These are phyloP conservation scores for Sycophila texana DNA, from an alignment of 2,888 invertebrate species.

Conservation along the genomic window DNA sequence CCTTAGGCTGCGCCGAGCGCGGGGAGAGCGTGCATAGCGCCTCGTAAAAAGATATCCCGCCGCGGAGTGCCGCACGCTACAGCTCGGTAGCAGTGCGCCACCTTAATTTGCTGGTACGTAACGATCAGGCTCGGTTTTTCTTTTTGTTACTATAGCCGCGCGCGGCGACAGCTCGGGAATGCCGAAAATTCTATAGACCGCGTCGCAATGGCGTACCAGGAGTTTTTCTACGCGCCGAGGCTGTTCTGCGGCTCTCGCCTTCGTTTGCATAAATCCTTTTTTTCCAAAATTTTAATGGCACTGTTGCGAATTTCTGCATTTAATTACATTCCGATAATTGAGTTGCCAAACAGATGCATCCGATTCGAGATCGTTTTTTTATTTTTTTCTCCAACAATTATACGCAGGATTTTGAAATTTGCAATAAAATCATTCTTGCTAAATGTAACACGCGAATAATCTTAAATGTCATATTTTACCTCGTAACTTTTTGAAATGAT, in stretches of 20 bases:
- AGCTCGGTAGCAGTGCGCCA: neutral
- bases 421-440: too few relatives aligned
- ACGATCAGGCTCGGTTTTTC: conserved; percentile 10
- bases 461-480: too few relatives aligned
- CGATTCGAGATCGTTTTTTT: too few relatives aligned
- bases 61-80: neutral
- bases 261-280: neutral
- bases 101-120: conserved; percentile 36
- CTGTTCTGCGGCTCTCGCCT: neutral
- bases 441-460: too few relatives aligned
- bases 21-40: neutral
- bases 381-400: too few relatives aligned
- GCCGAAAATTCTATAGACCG: conserved; percentile 25
- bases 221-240: neutral
- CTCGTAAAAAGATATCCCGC: conserved; percentile 49
- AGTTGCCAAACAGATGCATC: too few relatives aligned
- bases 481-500: too few relatives aligned
- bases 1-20: too few relatives aligned
- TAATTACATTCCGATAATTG: too few relatives aligned
- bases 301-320: neutral
- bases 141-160: neutral
- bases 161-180: conserved; percentile 8
- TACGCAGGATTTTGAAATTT: too few relatives aligned
- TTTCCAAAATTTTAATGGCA: neutral
- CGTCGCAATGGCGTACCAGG: neutral